A percentile compares a stretch with the other conserved stretches of the same genome.
Evolutionary conservation across 2,113 vertebrate genomes (phyloP).

Genomic region (Bombycilla garrulus): DNA sequence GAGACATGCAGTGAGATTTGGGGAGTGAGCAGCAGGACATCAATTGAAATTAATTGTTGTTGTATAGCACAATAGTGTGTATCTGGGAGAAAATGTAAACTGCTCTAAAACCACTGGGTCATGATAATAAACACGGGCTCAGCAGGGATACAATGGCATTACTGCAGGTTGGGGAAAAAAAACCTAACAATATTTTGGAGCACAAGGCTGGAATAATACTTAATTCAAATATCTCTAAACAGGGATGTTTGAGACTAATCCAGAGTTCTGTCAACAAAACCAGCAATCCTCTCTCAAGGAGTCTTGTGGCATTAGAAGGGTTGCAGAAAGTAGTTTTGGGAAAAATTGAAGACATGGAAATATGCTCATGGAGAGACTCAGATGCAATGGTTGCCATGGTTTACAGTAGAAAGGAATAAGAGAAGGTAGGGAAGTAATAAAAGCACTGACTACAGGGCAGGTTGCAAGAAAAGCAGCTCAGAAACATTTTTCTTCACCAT

Average conservation of each 20-base stretch:
- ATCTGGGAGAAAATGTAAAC: background rate
- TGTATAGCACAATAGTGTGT: background rate
- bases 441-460: background rate
- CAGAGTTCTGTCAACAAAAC: background rate
- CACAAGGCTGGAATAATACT: background rate
- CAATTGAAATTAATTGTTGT: background rate
- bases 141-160: background rate
- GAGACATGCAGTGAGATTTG: background rate
- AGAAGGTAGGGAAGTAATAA: background rate
- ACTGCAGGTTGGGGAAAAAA: background rate
- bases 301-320: background rate
- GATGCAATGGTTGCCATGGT: background rate
- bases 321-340: background rate
- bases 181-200: background rate
- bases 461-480: background rate
- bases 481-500: background rate
- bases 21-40: background rate
- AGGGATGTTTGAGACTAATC: background rate
- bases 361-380: background rate
- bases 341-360: background rate
- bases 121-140: background rate
- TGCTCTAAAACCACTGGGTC: background rate
- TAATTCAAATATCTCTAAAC: background rate
- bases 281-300: background rate
- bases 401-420: background rate